Conservation (phyloP, 2,113 vertebrate genomes). For the Cheilinus undulatus region DNA sequence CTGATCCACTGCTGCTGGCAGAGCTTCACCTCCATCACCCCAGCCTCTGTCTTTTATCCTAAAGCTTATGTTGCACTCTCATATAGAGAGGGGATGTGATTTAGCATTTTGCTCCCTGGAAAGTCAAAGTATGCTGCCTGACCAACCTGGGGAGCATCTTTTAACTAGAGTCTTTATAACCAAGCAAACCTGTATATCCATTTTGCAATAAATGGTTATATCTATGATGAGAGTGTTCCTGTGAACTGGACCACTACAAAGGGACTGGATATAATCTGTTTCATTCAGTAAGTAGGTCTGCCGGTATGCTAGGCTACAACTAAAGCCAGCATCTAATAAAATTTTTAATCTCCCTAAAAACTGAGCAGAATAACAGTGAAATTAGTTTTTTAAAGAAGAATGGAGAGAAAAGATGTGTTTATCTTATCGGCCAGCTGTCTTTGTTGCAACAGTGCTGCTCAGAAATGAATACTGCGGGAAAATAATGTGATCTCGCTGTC, state of each 20-base stretch:
- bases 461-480: conserved; percentile 3
- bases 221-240: background rate
- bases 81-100: too few relatives aligned
- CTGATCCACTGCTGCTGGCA: too few relatives aligned
- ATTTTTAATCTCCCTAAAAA: background rate
- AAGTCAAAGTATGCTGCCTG: too few relatives aligned
- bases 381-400: background rate
- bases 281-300: background rate
- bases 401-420: background rate
- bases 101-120: too few relatives aligned
- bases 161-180: too few relatives aligned
- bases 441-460: background rate
- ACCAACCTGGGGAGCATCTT: too few relatives aligned
- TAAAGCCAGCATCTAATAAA: background rate
- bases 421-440: background rate
- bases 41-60: too few relatives aligned
- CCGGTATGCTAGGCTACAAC: conserved; percentile 7
- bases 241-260: conserved; percentile 16
- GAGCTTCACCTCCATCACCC: too few relatives aligned
- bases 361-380: background rate
- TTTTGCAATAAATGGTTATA: too few relatives aligned
- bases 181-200: too few relatives aligned
- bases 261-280: conserved; percentile 27
- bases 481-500: background rate
- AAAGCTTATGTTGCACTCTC: too few relatives aligned